Conservation (phyloP, 2,797 vertebrate genomes). For the Muscicapa comitata region DNA sequence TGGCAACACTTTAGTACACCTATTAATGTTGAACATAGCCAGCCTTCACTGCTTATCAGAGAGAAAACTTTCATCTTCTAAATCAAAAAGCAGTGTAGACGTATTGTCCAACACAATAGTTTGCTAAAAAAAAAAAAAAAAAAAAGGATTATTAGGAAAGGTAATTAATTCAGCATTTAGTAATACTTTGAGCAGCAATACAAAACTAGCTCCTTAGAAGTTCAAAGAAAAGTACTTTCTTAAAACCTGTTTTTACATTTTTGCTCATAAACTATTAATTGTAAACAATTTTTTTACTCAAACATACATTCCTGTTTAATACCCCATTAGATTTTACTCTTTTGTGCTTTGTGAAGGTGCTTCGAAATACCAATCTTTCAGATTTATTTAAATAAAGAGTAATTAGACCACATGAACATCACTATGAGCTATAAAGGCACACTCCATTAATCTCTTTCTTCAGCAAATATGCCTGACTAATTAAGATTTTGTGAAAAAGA, state of each 20-base stretch:
- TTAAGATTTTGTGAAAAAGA: not conserved
- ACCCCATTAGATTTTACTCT: not conserved
- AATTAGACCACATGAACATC: not conserved
- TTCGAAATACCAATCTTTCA: not conserved
- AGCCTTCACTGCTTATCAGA: conserved; percentile 62
- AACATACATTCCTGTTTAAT: not conserved
- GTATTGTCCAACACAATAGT: conserved; percentile 20
- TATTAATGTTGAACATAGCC: conserved; percentile 51
- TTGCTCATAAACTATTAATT: not conserved
- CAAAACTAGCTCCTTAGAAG: conserved; percentile 1
- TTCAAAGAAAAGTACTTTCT: not conserved
- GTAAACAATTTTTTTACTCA: not conserved
- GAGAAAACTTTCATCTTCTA: conserved; percentile 72
- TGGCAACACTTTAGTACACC: conserved; percentile 58
- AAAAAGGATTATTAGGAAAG: conserved; percentile 23
- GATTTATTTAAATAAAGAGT: not conserved
- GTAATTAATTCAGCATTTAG: conserved; percentile 42
- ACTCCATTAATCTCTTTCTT: not conserved
- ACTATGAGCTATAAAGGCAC: not conserved
- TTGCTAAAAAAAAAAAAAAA: not conserved
- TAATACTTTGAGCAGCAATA: conserved; percentile 24
- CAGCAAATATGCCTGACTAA: not conserved
- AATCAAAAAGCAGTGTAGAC: conserved; percentile 57
- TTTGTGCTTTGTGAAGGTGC: not conserved
- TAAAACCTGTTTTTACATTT: not conserved